Evolutionary conservation across 2,888 invertebrate genomes (phyloP), one percentile per base, ranked within the genome.

Genomic region (Suillia variegata): DNA sequence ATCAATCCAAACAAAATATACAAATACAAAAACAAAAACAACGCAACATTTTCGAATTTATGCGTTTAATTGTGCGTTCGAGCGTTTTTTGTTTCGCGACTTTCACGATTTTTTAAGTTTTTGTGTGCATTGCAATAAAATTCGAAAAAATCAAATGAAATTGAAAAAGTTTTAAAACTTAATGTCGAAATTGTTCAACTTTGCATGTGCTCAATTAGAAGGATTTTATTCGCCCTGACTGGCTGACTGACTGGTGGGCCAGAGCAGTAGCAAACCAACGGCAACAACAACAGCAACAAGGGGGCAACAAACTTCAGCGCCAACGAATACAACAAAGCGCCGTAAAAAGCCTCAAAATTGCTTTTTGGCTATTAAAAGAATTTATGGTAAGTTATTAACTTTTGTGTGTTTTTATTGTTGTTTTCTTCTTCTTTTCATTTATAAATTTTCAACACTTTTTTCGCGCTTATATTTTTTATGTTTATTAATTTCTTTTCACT

Each of bases 341-440:
- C 24, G 15, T 18, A 45, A 45, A 3, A 45, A 45, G 21, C 54
- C 45, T 31, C 56, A 50, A 54, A 55, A 26, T 51, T 38, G 58
- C 33, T 51, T 45, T 54, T 59, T 51, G 59, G 59, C 54, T 59
- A 59, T 42, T 55, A 22, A 42, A 54, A 59, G 34, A 59, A 59
- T 59, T 59, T 51, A 59, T 59, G 59, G 59, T 59, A 33, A 59
- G 59, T 59, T n/a, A n/a, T n/a, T n/a, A n/a, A n/a, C n/a, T n/a
- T n/a, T n/a, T n/a, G n/a, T 48, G 17, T 24, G n/a, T 10, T 5
- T 10, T 42, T 42, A 26, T 18, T 12, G 21, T n/a, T n/a, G n/a
- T n/a, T n/a, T n/a, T n/a, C n/a, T n/a, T n/a, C n/a, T n/a, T n/a
- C n/a, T n/a, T n/a, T n/a, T n/a, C n/a, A n/a, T n/a, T n/a, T n/a